Base-by-base conservation (phyloP, 2,888 invertebrate species). In the Stomorhina lunata region DNA sequence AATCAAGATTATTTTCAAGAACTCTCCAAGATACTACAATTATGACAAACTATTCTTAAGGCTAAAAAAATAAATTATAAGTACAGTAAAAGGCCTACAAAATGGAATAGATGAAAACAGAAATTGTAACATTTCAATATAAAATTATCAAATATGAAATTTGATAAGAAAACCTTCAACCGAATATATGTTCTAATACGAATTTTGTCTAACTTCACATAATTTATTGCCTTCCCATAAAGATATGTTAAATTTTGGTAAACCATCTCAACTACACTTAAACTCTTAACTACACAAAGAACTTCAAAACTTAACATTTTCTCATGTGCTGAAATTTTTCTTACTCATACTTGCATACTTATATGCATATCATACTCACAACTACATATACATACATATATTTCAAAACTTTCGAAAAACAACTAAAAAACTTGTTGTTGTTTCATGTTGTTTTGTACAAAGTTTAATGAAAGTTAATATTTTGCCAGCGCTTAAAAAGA, bases 391-490 rank as follows among this genome's bases (percentile, higher is more conserved):
- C n/a, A n/a, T n/a, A n/a, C n/a, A n/a, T n/a, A n/a, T n/a, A 17
- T 43, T 43, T 4, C n/a, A 55, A 32, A 32, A 32, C n/a, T 15
- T 61, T 40, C 7, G 15, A 22, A 37, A 37, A 59, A 27, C 25
- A 17, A 63, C 29, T n/a, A n/a, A 43, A 63, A 63, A 63, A 43
- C 15, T 40, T 27, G 15, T 27, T 63, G 29, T 66, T 66, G 27
- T 50, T 66, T 50, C 50, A 20, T 22, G 59, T 59, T 27, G 34
- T 37, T 59, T 22, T 59, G 37, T n/a, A 17, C 27, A 61, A 61
- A 63, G 37, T 37, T 68, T 68, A 55, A 68, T 40, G 68, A 68
- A 68, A 68, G 68, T 68, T 68, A 68, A 55, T 55, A 22, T 40
- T 66, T 40, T 25, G 12, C 29, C 29, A 63, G 20, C 53, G 12